These are phyloP conservation scores for Papilio elwesi DNA, from an alignment of 2,888 invertebrate genomes.

Conservation along the genomic window DNA sequence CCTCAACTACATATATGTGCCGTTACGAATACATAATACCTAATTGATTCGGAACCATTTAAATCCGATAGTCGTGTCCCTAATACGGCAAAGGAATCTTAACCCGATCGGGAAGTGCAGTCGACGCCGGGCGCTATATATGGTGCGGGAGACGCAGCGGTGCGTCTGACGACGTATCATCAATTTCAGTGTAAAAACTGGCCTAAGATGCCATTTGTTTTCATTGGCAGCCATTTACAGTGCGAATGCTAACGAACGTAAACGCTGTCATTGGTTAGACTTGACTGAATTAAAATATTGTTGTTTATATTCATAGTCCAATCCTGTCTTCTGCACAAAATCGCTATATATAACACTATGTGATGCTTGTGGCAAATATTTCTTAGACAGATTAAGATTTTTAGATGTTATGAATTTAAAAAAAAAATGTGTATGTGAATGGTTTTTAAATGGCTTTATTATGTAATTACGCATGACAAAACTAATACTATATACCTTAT, in stretches of 20 bases:
- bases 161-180: constrained; percentile 16
- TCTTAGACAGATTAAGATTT: too few species aligned
- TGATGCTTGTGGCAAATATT: too few species aligned
- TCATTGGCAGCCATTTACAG: neutral
- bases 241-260: too few species aligned
- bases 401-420: too few species aligned
- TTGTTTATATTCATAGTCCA: too few species aligned
- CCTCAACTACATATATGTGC: neutral
- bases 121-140: constrained; percentile 11
- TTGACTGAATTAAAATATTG: too few species aligned
- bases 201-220: constrained; percentile 7
- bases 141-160: constrained; percentile 20
- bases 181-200: constrained; percentile 22
- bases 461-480: too few species aligned
- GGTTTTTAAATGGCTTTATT: too few species aligned
- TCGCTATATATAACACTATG: too few species aligned
- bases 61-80: neutral
- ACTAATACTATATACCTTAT: too few species aligned
- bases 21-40: neutral
- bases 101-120: constrained; percentile 19
- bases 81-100: constrained; percentile 30
- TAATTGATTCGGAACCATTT: constrained; percentile 11
- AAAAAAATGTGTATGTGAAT: too few species aligned
- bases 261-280: neutral
- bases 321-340: too few species aligned